A percentile compares a stretch with the other conserved stretches of the same genome.
These are phyloP conservation scores for Cairina moschata DNA, from an alignment of 2,113 vertebrate genomes.

Conservation along the genomic window DNA sequence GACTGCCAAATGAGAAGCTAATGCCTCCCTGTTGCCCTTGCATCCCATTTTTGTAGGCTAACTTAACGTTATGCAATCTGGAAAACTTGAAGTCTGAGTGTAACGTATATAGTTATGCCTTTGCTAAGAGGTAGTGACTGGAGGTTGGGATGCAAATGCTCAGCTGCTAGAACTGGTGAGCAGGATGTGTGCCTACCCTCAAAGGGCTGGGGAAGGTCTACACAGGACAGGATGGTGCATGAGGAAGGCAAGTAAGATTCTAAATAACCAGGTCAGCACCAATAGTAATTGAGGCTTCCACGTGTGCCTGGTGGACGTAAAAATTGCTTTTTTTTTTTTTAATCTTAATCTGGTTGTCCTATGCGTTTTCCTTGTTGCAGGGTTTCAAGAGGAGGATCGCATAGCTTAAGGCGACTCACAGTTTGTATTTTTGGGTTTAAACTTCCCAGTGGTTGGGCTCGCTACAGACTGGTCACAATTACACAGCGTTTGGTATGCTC, in stretches of 20 bases:
- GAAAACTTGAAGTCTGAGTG: not conserved
- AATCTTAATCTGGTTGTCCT: not conserved
- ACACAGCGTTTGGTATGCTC: not conserved
- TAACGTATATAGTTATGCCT: not conserved
- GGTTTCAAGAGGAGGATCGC: not conserved
- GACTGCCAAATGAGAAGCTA: not conserved
- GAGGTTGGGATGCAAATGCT: not conserved
- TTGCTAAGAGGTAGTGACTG: not conserved
- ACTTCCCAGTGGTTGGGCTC: not conserved
- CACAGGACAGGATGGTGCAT: fast-evolving
- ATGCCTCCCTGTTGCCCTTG: not conserved
- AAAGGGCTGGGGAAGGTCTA: not conserved
- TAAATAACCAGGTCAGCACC: not conserved
- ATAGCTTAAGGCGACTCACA: not conserved
- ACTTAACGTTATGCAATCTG: not conserved
- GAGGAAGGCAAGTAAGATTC: not conserved
- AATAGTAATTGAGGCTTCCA: not conserved
- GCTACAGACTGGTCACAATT: not conserved
- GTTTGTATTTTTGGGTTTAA: not conserved
- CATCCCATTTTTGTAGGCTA: not conserved
- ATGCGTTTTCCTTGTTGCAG: not conserved
- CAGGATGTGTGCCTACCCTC: not conserved
- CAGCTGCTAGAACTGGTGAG: not conserved
- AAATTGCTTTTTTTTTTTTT: fast-evolving
- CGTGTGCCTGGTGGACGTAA: not conserved